Percentiles rank a stretch among this genome's conserved stretches.
Evolutionary conservation across 2,113 vertebrate species (phyloP).

Genomic region (Malaclemys terrapin): DNA sequence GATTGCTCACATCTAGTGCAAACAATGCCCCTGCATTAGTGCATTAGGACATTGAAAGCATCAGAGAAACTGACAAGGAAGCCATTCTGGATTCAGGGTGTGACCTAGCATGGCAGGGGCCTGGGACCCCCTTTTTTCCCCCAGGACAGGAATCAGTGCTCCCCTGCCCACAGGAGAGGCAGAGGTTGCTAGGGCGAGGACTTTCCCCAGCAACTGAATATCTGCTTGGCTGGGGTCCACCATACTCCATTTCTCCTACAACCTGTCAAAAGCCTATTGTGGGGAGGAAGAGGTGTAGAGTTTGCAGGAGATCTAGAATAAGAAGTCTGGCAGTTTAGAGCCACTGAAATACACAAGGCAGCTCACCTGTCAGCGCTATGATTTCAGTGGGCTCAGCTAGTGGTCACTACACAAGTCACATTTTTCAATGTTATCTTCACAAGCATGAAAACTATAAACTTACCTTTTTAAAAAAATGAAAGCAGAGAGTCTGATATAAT

Average conservation of each 20-base stretch:
- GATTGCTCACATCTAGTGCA: neutral
- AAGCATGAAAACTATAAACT: neutral
- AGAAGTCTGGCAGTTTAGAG: neutral
- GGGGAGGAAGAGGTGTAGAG: too few relatives aligned
- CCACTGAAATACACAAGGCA: neutral
- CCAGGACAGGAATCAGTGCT: neutral
- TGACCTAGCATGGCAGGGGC: fast-evolving
- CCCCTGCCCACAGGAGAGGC: fast-evolving
- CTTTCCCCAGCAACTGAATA: neutral
- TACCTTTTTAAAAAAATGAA: neutral
- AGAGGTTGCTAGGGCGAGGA: neutral
- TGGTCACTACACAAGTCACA: neutral
- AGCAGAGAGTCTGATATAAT: neutral
- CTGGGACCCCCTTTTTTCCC: neutral
- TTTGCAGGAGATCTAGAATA: neutral
- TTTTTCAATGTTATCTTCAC: neutral
- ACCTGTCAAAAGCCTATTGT: neutral
- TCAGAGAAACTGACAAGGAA: neutral
- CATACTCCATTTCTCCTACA: neutral
- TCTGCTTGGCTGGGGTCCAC: neutral
- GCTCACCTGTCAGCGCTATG: neutral
- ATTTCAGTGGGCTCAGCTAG: neutral
- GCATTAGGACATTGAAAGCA: neutral
- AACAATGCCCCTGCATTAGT: too few relatives aligned
- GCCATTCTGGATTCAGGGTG: fast-evolving